Evolutionary conservation across 2,113 vertebrate genomes (phyloP), one percentile per base, ranked within the genome.

Genomic region (Tragelaphus strepsiceros): DNA sequence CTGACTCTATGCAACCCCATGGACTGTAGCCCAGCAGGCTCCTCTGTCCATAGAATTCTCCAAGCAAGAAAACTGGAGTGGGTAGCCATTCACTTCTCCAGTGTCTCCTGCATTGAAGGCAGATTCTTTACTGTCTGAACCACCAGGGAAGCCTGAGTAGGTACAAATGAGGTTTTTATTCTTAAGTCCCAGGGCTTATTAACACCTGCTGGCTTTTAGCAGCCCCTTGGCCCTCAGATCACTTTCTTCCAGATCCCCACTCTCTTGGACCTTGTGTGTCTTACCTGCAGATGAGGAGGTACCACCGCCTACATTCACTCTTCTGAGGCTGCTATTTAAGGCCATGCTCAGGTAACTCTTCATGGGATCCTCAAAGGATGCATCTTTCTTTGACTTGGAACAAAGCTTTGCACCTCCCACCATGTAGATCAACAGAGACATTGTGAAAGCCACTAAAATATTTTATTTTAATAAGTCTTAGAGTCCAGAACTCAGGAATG

Each of bases 331-430:
- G 5, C 2, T 46, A 9, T 24, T 56, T 54, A 46, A 77, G 51
- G 5, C 15, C 43, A 9, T 1, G 5, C 2, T 17, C 8, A 61
- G 2, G 14, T 35, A n/a, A 3, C 12, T 46, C 7, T 62, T 54
- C 24, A 16, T 1, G 5, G n/a, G 13, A 14, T 35, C 28, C 62
- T 32, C 35, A 32, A 21, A 80, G 39, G 77, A 21, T 43, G 7
- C 3, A 1, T 59, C 10, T 24, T 15, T 61, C 17, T 19, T 9
- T 71, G 53, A 46, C 51, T 8, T 39, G 5, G 35, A 14, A 46
- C n/a, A 35, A 13, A 26, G 43, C 51, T n/a, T 8, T 13, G 2
- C 14, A 35, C 16, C 7, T 81, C 22, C 1, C 3, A 19, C n/a
- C 12, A 6, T 6, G 14, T 12, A n/a, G 30, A n/a, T 11, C 0